Base-by-base conservation (phyloP, 2,797 vertebrate species). In the Glossophaga mutica region DNA sequence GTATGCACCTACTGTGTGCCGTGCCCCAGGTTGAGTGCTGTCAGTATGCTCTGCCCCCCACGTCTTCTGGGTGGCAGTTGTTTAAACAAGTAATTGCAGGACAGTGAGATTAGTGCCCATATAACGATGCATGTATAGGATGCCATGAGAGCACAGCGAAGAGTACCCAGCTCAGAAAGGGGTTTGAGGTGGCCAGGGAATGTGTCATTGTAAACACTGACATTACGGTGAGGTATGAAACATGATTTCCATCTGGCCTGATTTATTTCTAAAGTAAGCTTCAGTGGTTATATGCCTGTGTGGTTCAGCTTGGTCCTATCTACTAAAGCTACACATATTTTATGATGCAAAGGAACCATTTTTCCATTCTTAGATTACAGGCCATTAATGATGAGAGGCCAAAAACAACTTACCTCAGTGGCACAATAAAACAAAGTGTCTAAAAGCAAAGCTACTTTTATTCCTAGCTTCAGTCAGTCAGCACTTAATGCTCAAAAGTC, bases 401-500 rank as follows among this genome's bases (percentile, higher is more conserved):
- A 50, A 7, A 70, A 79, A 48, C 55, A 76, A 26, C n/a, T 19
- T n/a, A 19, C 44, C 39, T 82, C 9, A 77, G 57, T 34, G 32
- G 37, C 73, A 92, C 59, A 34, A 1, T 44, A 50, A 81, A 77
- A 52, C 24, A 42, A 44, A 59, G 21, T 68, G 78, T 16, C 42
- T 71, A 34, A 85, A 91, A 81, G 34, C 76, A 76, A 57, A 93
- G 65, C 52, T 70, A 8, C 50, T 68, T 85, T 90, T 71, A 78
- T 85, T 91, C 93, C 73, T 91, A 70, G 34, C 55, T 93, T 90
- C 59, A 94, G 50, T n/a, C 73, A 90, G 21, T 76, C 37, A 52
- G 16, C 29, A 8, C 78, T 82, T 84, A 32, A 21, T 29, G 11
- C 34, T 70, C 24, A 6, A 77, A 91, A 85, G 9, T 3, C 10